Conservation (phyloP, 2,797 vertebrate species). For the Trachurus trachurus region DNA sequence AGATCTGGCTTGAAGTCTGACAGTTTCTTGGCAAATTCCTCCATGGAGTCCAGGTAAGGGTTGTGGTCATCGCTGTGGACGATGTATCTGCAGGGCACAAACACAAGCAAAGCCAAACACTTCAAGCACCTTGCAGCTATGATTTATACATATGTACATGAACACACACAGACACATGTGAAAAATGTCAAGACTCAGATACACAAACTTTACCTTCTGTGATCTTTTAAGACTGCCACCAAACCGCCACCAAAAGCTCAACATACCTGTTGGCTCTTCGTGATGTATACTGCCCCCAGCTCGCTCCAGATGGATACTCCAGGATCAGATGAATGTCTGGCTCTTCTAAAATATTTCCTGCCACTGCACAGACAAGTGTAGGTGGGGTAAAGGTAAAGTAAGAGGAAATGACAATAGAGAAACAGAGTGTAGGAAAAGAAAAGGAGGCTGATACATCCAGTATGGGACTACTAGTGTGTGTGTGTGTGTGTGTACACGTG, state of each 20-base stretch:
- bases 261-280: conserved; percentile 88
- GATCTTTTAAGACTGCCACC: neutral
- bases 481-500: conserved; percentile 63
- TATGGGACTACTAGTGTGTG: too few species aligned
- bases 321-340: conserved; percentile 90
- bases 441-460: too few species aligned
- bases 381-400: neutral
- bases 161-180: neutral
- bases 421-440: neutral
- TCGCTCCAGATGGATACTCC: conserved; percentile 88
- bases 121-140: neutral
- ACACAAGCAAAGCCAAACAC: neutral
- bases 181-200: neutral
- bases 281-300: conserved; percentile 86
- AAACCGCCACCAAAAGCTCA: neutral
- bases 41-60: conserved; percentile 88
- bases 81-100: conserved; percentile 84
- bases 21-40: conserved; percentile 85
- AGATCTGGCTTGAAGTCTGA: conserved; percentile 84
- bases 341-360: conserved; percentile 86
- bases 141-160: neutral
- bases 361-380: conserved; percentile 77
- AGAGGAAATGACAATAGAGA: neutral
- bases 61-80: conserved; percentile 90
- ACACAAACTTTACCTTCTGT: neutral